Evolutionary conservation across 2,888 invertebrate genomes (phyloP), one percentile per base, ranked within the genome.

Genomic region (Spisula solida): DNA sequence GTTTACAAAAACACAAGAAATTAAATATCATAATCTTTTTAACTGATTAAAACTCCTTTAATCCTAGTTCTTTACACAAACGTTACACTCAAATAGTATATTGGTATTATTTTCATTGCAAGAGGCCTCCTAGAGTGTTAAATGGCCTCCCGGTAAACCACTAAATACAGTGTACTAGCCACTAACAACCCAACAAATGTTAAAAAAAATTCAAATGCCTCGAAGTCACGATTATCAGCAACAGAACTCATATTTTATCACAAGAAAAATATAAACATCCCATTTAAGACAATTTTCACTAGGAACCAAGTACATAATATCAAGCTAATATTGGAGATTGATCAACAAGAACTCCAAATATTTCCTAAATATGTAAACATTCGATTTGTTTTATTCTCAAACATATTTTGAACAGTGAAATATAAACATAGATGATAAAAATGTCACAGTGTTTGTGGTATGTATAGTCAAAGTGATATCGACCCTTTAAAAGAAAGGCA

Each of bases 241-340:
- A 34, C 18, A 66, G 20, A 82, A 82, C 82, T 70, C 47, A 12
- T 47, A 34, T 70, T 66, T 47, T 47, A 66, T 82, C 66, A 82
- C 66, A 20, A 55, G 18, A 66, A 70, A 34, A 75, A 82, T 66
- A 60, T 82, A 66, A 66, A 82, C 82, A 41, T 70, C 41, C 82
- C 82, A 82, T 82, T 82, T 47, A 82, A 82, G 82, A 34, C 82
- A 82, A 82, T 82, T 66, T 66, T 70, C n/a, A 34, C 18, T 47
- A 66, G 75, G 34, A 75, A 60, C 31, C 29, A 16, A 8, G 16
- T 18, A 0, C 34, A 75, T 75, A 34, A 75, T 5, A 75, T 34
- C 34, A 12, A 14, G 75, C 18, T 75, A 34, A 75, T 75, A 75
- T 75, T 75, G 41, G n/a, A n/a, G n/a, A n/a, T 41, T 16, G 29